Percentiles rank a stretch among this genome's conserved stretches.
phyloP scores from a whole-genome alignment of 23 tunicate genomes.

The Styela plicata region DNA sequence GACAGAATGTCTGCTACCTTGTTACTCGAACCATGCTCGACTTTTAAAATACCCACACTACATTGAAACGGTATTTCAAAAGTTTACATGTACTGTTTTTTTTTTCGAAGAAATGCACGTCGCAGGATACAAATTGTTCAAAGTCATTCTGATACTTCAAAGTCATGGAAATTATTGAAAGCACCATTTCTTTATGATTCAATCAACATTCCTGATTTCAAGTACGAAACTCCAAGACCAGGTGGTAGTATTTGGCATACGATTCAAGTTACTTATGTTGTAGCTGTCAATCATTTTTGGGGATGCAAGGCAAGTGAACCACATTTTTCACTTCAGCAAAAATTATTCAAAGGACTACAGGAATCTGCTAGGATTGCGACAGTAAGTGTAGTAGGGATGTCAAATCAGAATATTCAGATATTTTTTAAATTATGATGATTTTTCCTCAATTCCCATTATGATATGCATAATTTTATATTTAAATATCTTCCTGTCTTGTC shows the following conservation, averaged over 20 bases:
- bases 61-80: background rate
- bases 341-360: conserved; percentile 1
- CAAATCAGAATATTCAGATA: too few species aligned
- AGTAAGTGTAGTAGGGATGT: too few species aligned
- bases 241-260: conserved; percentile 20
- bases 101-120: background rate
- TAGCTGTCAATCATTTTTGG: conserved; percentile 40
- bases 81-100: too few species aligned
- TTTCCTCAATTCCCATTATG: too few species aligned
- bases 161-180: background rate
- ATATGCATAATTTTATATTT: too few species aligned
- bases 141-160: conserved; percentile 31
- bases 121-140: conserved; percentile 28
- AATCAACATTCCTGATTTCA: background rate
- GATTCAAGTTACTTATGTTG: conserved; percentile 47
- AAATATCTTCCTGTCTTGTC: too few species aligned
- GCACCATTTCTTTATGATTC: conserved; percentile 45
- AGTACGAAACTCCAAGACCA: conserved; percentile 43
- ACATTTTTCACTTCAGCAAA: conserved; percentile 9
- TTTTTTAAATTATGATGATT: too few species aligned
- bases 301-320: conserved; percentile 43
- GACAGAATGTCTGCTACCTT: too few species aligned
- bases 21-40: background rate
- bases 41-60: background rate
- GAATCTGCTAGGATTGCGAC: conserved; percentile 15